Conservation (phyloP, 2,113 vertebrate genomes). For the Probosciger aterrimus region DNA sequence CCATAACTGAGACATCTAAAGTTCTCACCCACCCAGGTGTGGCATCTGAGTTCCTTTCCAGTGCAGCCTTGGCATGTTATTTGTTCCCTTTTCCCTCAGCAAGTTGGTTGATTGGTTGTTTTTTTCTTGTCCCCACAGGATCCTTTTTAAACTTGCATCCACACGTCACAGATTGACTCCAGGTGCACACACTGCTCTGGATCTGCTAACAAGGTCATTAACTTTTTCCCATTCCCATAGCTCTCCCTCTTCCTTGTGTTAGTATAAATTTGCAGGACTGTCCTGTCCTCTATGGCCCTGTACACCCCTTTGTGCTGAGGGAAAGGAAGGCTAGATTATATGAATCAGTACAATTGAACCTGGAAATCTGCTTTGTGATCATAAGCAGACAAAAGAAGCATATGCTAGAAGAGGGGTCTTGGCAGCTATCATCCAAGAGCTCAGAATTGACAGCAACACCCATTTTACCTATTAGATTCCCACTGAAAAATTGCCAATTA, state of each 20-base stretch:
- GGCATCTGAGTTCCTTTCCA: background rate
- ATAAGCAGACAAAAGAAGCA: background rate
- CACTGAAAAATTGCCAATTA: background rate
- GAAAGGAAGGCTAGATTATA: background rate
- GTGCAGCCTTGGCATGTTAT: background rate
- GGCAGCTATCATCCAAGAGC: background rate
- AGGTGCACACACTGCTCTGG: background rate
- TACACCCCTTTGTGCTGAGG: background rate
- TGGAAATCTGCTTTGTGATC: background rate
- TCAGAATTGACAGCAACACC: background rate
- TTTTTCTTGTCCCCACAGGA: background rate
- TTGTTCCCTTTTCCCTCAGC: background rate
- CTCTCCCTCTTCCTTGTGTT: background rate
- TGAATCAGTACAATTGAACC: background rate
- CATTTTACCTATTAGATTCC: background rate
- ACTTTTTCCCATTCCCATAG: background rate
- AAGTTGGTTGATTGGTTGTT: background rate
- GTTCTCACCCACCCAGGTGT: background rate
- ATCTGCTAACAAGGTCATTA: background rate
- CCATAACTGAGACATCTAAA: background rate
- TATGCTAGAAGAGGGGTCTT: background rate
- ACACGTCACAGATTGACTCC: background rate
- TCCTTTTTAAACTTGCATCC: background rate
- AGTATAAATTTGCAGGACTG: background rate
- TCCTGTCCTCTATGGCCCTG: background rate